phyloP scores from a whole-genome alignment of 2,888 invertebrate genomes.

The Erannis defoliaria region DNA sequence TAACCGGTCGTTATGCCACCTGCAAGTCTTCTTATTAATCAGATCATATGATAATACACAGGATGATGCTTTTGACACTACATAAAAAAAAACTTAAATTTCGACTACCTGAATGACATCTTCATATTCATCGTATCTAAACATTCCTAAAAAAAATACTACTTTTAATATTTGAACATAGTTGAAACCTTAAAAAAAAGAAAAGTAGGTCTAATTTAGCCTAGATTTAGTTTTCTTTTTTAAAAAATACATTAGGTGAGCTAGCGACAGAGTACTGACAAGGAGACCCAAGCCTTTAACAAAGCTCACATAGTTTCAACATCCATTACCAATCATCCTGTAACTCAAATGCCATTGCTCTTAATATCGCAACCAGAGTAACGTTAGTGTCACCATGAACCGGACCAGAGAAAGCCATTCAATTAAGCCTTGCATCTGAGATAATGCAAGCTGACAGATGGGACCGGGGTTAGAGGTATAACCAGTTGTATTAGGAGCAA shows the following conservation, averaged over 20 bases:
- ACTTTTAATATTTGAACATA: too few relatives aligned
- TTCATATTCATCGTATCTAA: too few relatives aligned
- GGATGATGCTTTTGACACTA: background rate
- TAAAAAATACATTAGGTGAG: too few relatives aligned
- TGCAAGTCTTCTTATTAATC: conserved; percentile 24
- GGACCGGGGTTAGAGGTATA: conserved; percentile 35
- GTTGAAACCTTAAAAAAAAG: too few relatives aligned
- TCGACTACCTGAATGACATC: too few relatives aligned
- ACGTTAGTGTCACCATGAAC: conserved; percentile 63
- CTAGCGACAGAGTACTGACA: too few relatives aligned
- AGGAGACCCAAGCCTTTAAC: too few relatives aligned
- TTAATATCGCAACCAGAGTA: conserved; percentile 53
- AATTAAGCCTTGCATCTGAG: conserved; percentile 54
- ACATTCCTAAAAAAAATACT: too few relatives aligned
- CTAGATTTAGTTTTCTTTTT: too few relatives aligned
- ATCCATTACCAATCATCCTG: conserved; percentile 14
- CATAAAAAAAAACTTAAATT: too few relatives aligned
- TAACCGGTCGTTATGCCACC: conserved; percentile 24
- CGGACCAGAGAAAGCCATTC: conserved; percentile 64
- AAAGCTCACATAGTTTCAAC: background rate
- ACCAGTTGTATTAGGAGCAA: conserved; percentile 31
- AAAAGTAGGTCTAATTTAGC: too few relatives aligned
- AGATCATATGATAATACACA: conserved; percentile 37
- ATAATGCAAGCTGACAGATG: conserved; percentile 47
- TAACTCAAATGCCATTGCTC: conserved; percentile 38